Base-by-base conservation (phyloP, 2,113 vertebrate genomes). In the Lepisosteus oculatus region DNA sequence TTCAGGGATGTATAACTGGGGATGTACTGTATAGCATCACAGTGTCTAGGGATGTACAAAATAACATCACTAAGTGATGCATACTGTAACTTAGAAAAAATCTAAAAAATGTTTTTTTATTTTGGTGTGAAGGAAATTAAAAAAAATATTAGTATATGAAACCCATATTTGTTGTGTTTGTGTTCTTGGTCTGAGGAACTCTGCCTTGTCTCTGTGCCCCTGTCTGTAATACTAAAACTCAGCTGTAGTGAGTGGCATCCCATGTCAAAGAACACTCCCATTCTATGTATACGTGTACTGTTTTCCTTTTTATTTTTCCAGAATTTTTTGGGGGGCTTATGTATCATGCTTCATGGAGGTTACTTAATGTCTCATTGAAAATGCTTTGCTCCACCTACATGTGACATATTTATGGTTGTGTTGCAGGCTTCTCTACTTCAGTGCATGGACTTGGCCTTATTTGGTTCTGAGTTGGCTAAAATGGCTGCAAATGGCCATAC, bases 241-340 rank as follows among this genome's bases (percentile, higher is more conserved):
- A 59, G 14, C 57, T 14, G 5, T 5, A 51, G 47, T 51, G 47
- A 82, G 79, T 29, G 3, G 74, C 76, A 76, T 66, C 80, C 78
- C 45, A 72, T 70, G 59, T 76, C 77, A 64, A 42, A 80, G 84
- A 86, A 72, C 81, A 76, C 83, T 75, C 13, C 77, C 79, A 75
- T 70, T 81, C 83, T 11, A 78, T 88, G 81, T 85, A 80, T 85
- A 78, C 80, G 78, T 83, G 83, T 74, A 74, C 81, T 7, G 78
- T 83, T 83, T 86, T 79, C 76, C 71, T 83, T 83, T 86, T 82
- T 61, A 14, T 86, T 83, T 86, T 80, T 82, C 83, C 72, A 86
- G 83, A 87, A 74, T 80, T 82, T 76, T 81, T 74, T 68, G 75
- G 78, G 78, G 77, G 75, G 83, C 84, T 85, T 85, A 90, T 87